phyloP scores from a whole-genome alignment of 2,888 invertebrate species.

The Phaonia tiefii region DNA sequence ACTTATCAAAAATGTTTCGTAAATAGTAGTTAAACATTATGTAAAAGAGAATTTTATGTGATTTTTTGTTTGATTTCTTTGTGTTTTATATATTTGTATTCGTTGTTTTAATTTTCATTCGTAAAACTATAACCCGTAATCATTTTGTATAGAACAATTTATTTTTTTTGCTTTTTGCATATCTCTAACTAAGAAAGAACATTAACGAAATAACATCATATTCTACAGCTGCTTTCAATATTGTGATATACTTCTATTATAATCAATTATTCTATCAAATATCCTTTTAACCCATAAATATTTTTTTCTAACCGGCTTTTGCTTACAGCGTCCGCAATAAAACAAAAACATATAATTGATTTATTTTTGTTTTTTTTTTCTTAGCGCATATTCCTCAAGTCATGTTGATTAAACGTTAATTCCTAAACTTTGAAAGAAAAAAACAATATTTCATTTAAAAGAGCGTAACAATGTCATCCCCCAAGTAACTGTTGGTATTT shows the following conservation, averaged over 20 bases:
- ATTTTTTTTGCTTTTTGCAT: conserved; percentile 45
- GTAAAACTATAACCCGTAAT: background rate
- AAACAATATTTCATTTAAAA: conserved; percentile 38
- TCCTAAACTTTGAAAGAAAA: background rate
- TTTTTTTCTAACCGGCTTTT: conserved; percentile 39
- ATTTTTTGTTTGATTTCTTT: background rate
- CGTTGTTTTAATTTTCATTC: background rate
- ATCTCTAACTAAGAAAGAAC: background rate
- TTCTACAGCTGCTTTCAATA: conserved; percentile 21
- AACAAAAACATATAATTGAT: background rate
- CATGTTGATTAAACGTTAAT: conserved; percentile 33
- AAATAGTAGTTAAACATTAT: conserved; percentile 49
- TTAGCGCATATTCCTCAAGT: conserved; percentile 42
- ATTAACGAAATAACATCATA: conserved; percentile 18
- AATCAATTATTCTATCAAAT: background rate
- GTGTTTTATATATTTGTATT: background rate
- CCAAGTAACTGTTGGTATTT: conserved; percentile 66
- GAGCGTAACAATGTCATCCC: conserved; percentile 48
- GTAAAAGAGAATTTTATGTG: background rate
- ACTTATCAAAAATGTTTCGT: conserved; percentile 31
- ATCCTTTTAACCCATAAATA: conserved; percentile 25
- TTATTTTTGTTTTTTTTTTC: conserved; percentile 12
- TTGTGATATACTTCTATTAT: background rate
- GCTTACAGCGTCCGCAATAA: conserved; percentile 26
- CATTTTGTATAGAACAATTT: conserved; percentile 32